Evolutionary conservation across 2,797 vertebrate species (phyloP).

Genomic region (Chromobotia macracanthus): DNA sequence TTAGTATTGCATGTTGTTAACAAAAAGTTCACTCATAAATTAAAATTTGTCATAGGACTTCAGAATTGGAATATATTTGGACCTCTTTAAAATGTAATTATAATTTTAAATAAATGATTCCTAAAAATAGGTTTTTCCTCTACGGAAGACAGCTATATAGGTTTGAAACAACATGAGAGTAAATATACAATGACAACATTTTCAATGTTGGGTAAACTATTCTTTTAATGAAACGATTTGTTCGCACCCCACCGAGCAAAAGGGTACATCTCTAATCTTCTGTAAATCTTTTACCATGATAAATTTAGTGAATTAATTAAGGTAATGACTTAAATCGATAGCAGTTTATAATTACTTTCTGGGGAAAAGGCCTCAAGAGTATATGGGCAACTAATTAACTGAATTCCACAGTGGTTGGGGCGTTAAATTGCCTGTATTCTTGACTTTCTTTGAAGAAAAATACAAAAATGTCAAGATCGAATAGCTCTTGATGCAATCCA

Average conservation of each 20-base stretch:
- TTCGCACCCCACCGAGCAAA: constrained; percentile 15
- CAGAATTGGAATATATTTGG: too few relatives aligned
- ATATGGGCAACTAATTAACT: constrained; percentile 75
- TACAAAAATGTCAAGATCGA: constrained; percentile 27
- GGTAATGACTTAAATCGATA: constrained; percentile 70
- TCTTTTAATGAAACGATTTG: neutral
- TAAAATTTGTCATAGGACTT: too few relatives aligned
- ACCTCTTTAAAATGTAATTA: too few relatives aligned
- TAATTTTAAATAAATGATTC: too few relatives aligned
- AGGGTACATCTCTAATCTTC: constrained; percentile 31
- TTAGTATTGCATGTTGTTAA: too few relatives aligned
- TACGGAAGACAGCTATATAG: too few relatives aligned
- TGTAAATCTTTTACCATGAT: constrained; percentile 44
- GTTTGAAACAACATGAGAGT: too few relatives aligned
- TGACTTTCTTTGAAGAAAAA: constrained; percentile 45
- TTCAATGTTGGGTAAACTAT: neutral
- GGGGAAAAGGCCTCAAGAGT: constrained; percentile 69
- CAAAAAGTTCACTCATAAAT: too few relatives aligned
- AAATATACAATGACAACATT: too few relatives aligned
- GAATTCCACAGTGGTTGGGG: constrained; percentile 71
- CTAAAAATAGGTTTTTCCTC: too few relatives aligned
- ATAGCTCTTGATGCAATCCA: constrained; percentile 20
- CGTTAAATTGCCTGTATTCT: constrained; percentile 64
- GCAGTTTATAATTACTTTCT: constrained; percentile 69
- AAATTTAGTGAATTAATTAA: constrained; percentile 67